Evolutionary conservation across 1,140 invertebrate genomes (phyloP).

Genomic region (Temnothorax nylanderi): DNA sequence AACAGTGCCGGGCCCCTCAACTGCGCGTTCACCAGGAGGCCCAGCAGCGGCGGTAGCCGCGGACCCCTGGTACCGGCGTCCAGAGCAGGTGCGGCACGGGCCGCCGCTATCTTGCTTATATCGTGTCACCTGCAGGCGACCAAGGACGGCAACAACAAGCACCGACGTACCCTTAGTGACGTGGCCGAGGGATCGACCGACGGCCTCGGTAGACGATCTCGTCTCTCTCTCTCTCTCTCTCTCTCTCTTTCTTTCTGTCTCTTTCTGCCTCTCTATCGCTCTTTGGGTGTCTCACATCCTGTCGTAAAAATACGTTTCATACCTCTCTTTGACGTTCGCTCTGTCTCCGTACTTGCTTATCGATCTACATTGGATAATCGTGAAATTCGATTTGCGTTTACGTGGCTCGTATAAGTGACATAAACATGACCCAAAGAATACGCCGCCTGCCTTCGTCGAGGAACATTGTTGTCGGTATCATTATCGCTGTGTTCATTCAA

Average conservation of each 20-base stretch:
- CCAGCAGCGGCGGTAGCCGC: constrained; percentile 87
- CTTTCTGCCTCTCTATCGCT: constrained; percentile 47
- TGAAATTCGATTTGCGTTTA: not conserved
- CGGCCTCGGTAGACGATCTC: constrained; percentile 84
- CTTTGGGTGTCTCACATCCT: constrained; percentile 30
- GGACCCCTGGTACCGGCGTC: constrained; percentile 90
- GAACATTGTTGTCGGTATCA: not conserved
- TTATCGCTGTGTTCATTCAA: constrained; percentile 24
- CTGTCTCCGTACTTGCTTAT: constrained; percentile 29
- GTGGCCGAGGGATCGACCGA: constrained; percentile 86
- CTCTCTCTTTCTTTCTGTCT: constrained; percentile 36
- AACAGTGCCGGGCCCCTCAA: constrained; percentile 87
- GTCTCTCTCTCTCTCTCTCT: constrained; percentile 71
- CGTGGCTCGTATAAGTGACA: not conserved
- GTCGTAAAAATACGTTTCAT: not conserved
- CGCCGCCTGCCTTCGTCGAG: not conserved
- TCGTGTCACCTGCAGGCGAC: constrained; percentile 91
- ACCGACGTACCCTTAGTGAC: constrained; percentile 85
- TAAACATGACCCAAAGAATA: constrained; percentile 1
- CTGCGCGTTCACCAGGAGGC: constrained; percentile 87
- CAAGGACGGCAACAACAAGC: constrained; percentile 82
- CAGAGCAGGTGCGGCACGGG: constrained; percentile 94
- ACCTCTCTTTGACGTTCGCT: constrained; percentile 34
- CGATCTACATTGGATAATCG: constrained; percentile 2
- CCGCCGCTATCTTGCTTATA: constrained; percentile 96